Base-by-base conservation (phyloP, 2,113 vertebrate genomes). In the Hypanus sabinus region DNA sequence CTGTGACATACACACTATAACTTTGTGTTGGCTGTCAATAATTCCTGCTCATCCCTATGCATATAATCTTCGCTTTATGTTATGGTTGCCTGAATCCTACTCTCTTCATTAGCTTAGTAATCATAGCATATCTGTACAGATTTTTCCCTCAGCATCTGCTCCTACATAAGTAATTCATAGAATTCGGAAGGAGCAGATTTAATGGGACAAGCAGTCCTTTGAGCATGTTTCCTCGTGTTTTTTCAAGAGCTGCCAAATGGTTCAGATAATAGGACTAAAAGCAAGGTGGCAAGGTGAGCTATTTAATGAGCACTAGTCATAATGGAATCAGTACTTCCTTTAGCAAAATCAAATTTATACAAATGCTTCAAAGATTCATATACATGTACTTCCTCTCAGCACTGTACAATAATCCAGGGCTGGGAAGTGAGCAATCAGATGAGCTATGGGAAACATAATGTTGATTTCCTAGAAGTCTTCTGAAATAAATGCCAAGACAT, bases 91-190 rank as follows among this genome's bases (percentile, higher is more conserved):
- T 12, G 77, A 79, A 79, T 12, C 11, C 18, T 36, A 14, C 33
- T 79, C 77, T 16, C n/a, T 79, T 79, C 77, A 79, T 79, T 79
- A 79, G n/a, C 33, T 79, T 79, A 79, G 33, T 36, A 79, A 79
- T 79, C 33, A 79, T 38, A 14, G n/a, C n/a, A 33, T 79, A 2
- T 16, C 3, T 36, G 33, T 79, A n/a, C 77, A 79, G 33, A 38
- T 4, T 14, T 36, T 79, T 79, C 77, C 12, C 10, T 79, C 77
- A 36, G 77, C 16, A 14, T 36, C 33, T 33, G 12, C 33, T 36
- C n/a, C 10, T 36, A 3, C 5, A 38, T 79, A 36, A 79, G 16
- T 79, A 36, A 36, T 36, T 14, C 77, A 79, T 10, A 30, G 77
- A 36, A 33, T 79, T 9, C 0, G 33, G n/a, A 79, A 79, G 77